These are phyloP conservation scores for Epizoanthus ramosus DNA, from an alignment of 92 coral and sea anemone species.

Conservation along the genomic window DNA sequence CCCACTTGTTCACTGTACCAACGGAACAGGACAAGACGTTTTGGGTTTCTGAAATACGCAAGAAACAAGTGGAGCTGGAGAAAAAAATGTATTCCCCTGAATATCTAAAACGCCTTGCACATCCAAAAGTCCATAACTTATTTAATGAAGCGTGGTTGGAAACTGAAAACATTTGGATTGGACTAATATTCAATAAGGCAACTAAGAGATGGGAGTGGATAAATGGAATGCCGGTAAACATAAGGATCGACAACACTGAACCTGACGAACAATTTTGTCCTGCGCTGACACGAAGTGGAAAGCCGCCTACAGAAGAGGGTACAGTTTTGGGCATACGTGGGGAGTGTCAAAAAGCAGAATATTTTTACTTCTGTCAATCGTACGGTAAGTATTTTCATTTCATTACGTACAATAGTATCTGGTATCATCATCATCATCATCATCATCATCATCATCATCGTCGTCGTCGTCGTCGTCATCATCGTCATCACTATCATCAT, in stretches of 20 bases:
- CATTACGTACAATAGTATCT: background rate
- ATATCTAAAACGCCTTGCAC: background rate
- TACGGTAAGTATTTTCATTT: background rate
- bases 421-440: too few relatives aligned
- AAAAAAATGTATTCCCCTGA: background rate
- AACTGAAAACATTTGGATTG: background rate
- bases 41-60: background rate
- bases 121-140: background rate
- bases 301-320: background rate
- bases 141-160: background rate
- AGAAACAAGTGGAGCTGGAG: background rate
- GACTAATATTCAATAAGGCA: background rate
- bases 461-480: too few relatives aligned
- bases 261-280: background rate
- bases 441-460: too few relatives aligned
- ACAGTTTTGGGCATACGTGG: background rate
- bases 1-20: conserved; percentile 4
- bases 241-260: background rate
- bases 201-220: background rate
- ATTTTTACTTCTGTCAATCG: background rate
- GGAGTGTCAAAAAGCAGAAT: background rate
- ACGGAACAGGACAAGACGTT: conserved; percentile 3
- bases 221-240: background rate
- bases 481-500: too few relatives aligned
- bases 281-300: background rate